These are phyloP conservation scores for Hybos culiciformis DNA, from an alignment of 2,888 invertebrate genomes.

Conservation along the genomic window DNA sequence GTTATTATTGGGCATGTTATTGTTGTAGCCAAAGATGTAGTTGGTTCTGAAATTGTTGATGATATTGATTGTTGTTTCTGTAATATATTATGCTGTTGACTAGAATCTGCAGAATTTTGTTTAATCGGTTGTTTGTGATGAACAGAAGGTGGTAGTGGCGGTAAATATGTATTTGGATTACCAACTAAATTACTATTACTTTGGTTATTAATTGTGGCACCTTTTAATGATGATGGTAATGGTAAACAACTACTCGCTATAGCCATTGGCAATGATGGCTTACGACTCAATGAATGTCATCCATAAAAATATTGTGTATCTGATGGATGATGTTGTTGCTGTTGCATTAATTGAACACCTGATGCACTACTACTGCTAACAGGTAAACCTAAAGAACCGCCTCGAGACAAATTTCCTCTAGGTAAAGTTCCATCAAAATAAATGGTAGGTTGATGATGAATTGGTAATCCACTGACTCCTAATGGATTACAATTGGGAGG, in stretches of 20 bases:
- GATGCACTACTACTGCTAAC: slow-evolving; percentile 17
- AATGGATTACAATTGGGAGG: slow-evolving; percentile 15
- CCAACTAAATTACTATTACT: slow-evolving; percentile 19
- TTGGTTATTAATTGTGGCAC: slow-evolving; percentile 5
- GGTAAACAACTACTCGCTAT: slow-evolving; percentile 20
- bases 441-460: slow-evolving; percentile 17
- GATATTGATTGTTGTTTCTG: too few species aligned
- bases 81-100: too few species aligned
- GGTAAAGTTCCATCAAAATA: slow-evolving; percentile 32
- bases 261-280: slow-evolving; percentile 25
- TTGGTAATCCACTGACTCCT: slow-evolving; percentile 20
- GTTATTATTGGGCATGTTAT: neutral
- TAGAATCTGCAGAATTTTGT: too few species aligned
- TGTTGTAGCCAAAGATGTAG: neutral
- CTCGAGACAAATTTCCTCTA: slow-evolving; percentile 23
- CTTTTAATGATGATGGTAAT: slow-evolving; percentile 3
- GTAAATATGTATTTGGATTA: slow-evolving; percentile 17
- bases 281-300: slow-evolving; percentile 33
- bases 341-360: too few species aligned
- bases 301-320: slow-evolving; percentile 30
- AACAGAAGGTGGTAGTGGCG: slow-evolving; percentile 6
- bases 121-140: slow-evolving; percentile 16
- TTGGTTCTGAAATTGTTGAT: neutral
- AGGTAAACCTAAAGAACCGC: slow-evolving; percentile 24
- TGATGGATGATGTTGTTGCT: too few species aligned